Conservation (phyloP, 2,113 vertebrate genomes). For the Romanogobio albipinnatus region DNA sequence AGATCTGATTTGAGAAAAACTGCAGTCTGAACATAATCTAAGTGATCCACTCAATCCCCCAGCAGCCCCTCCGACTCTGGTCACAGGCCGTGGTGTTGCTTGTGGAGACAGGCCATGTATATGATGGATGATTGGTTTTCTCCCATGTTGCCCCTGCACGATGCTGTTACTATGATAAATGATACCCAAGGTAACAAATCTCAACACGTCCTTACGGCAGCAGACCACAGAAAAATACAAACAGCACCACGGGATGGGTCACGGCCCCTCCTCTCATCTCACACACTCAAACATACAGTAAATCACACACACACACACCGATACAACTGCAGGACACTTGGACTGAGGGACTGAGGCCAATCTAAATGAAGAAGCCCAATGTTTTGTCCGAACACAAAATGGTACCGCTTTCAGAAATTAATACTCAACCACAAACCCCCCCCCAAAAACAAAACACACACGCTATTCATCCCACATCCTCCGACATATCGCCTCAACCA, state of each 20-base stretch:
- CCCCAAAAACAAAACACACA: background rate
- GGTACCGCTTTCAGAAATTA: background rate
- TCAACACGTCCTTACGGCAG: slow-evolving; percentile 58
- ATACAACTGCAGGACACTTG: slow-evolving; percentile 4
- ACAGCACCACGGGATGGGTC: slow-evolving; percentile 38
- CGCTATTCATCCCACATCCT: background rate
- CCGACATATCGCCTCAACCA: slow-evolving; percentile 3
- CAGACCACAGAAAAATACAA: slow-evolving; percentile 48
- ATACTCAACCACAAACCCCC: background rate
- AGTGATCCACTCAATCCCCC: slow-evolving; percentile 8
- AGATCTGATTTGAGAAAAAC: background rate
- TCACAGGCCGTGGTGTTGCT: slow-evolving; percentile 44
- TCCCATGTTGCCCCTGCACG: slow-evolving; percentile 42
- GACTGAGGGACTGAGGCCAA: background rate
- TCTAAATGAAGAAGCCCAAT: slow-evolving; percentile 12
- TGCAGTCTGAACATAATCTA: background rate
- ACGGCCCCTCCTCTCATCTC: slow-evolving; percentile 25
- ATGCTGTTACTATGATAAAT: slow-evolving; percentile 62
- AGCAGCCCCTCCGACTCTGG: slow-evolving; percentile 6
- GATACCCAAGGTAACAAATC: slow-evolving; percentile 60
- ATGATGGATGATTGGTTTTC: slow-evolving; percentile 63
- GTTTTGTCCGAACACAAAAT: background rate
- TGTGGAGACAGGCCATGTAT: slow-evolving; percentile 42
- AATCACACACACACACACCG: background rate
- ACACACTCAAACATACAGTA: slow-evolving; percentile 14